A percentile compares a stretch with the other conserved stretches of the same genome.
These are phyloP conservation scores for Dolichallabes microphthalmus DNA, from an alignment of 2,113 vertebrate genomes.

Conservation along the genomic window DNA sequence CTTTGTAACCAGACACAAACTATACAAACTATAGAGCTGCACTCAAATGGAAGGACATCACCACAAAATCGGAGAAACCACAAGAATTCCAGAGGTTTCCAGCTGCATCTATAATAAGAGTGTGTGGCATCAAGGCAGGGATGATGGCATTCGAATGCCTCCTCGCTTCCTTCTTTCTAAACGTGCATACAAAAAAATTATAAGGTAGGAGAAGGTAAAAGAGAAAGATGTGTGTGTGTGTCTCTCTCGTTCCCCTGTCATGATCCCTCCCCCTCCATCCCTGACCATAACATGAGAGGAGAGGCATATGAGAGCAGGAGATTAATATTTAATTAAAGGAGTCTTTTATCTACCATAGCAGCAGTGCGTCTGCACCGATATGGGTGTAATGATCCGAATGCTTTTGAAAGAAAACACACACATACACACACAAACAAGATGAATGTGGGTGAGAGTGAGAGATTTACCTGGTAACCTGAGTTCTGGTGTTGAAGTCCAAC, in stretches of 20 bases:
- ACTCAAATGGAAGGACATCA: neutral
- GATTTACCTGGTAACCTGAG: constrained; percentile 92
- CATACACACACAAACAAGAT: neutral
- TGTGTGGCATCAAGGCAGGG: constrained; percentile 46
- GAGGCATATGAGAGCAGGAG: constrained; percentile 14
- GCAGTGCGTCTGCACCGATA: neutral
- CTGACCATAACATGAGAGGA: constrained; percentile 40
- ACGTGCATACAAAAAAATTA: constrained; percentile 24
- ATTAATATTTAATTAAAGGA: constrained; percentile 42
- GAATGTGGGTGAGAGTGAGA: constrained; percentile 8
- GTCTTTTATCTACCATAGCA: constrained; percentile 27
- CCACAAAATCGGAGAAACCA: constrained; percentile 67
- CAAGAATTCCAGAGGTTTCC: constrained; percentile 67
- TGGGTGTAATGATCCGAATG: neutral
- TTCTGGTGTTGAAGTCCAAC: constrained; percentile 94
- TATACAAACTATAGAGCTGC: neutral
- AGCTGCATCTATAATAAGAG: constrained; percentile 64
- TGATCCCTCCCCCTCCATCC: constrained; percentile 18
- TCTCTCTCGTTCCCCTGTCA: neutral
- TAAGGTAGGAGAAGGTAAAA: neutral
- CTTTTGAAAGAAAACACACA: neutral
- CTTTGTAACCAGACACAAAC: constrained; percentile 21
- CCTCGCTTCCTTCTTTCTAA: neutral
- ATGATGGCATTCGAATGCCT: constrained; percentile 41
- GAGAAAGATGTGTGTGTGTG: neutral